Evolutionary conservation across 2,113 vertebrate genomes (phyloP), one percentile per base, ranked within the genome.

Genomic region (Chascanopsetta lugubris): DNA sequence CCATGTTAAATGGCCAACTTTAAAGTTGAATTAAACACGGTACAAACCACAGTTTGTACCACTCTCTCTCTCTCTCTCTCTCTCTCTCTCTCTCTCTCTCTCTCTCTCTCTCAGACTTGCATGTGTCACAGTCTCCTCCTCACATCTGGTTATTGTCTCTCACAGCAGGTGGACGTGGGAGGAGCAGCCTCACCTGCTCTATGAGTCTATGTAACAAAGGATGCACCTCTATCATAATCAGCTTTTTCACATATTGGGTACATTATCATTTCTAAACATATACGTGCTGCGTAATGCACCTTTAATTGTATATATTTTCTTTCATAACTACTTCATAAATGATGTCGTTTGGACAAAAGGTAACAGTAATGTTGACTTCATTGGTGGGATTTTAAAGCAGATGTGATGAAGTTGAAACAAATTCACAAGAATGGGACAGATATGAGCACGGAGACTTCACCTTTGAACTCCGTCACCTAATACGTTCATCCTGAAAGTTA

Each of bases 101-200:
- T n/a, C n/a, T n/a, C n/a, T n/a, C n/a, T n/a, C n/a, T n/a, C n/a
- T n/a, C 85, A 85, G 76, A 81, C 80, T 82, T 82, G 75, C 70
- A 82, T 65, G 65, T 78, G 83, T 86, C 80, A 85, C 72, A 70
- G 69, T 83, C 66, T 65, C 75, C 40, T 75, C 63, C 70, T 74
- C 75, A 85, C 85, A 87, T 85, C 87, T 87, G 84, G 48, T 83
- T 78, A 84, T 83, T 83, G 84, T 82, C 77, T 79, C 49, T 85
- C 78, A 74, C 83, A 88, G 80, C 78, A 72, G 79, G 85, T 75
- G 81, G 70, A 75, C 72, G 78, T 83, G 75, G 79, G 63, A 72
- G 46, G 34, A 75, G 27, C 32, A 30, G 65, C 32, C 63, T 79
- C 72, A 69, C 72, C 78, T 75, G 74, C 62, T 75, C 58, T 63